Conservation (phyloP, 2,888 invertebrate genomes). For the Drosophila cognata region DNA sequence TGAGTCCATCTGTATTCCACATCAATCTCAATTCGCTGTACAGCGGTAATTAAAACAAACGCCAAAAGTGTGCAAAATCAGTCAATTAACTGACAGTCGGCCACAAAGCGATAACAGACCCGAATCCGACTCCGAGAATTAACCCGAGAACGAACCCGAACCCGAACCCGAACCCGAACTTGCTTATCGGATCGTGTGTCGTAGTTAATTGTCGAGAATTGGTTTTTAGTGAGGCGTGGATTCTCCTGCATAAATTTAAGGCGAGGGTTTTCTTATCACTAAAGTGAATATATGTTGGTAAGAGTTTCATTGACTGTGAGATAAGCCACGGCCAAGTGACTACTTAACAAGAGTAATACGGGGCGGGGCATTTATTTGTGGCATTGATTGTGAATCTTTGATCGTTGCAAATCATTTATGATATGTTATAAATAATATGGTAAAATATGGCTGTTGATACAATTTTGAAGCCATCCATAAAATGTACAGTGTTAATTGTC, state of each 20-base stretch:
- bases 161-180: neutral
- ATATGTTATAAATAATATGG: slow-evolving; percentile 65
- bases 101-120: slow-evolving; percentile 21
- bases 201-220: neutral
- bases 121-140: neutral
- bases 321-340: slow-evolving; percentile 44
- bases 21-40: slow-evolving; percentile 72
- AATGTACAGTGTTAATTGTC: slow-evolving; percentile 30
- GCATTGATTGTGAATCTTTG: no score
- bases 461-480: slow-evolving; percentile 50
- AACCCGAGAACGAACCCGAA: neutral
- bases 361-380: slow-evolving; percentile 19
- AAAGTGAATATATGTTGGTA: neutral
- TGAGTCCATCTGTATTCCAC: slow-evolving; percentile 55
- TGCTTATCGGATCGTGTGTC: neutral
- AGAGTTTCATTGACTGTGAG: slow-evolving; percentile 30
- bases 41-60: slow-evolving; percentile 36
- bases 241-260: slow-evolving; percentile 28
- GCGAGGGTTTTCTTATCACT: slow-evolving; percentile 25
- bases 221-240: slow-evolving; percentile 2
- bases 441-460: slow-evolving; percentile 69
- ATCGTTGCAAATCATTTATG: slow-evolving; percentile 66
- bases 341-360: slow-evolving; percentile 32
- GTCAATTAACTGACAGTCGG: slow-evolving; percentile 58
- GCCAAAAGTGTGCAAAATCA: slow-evolving; percentile 42